Conservation (phyloP, 1,140 invertebrate genomes). For the Zophobas atratus region DNA sequence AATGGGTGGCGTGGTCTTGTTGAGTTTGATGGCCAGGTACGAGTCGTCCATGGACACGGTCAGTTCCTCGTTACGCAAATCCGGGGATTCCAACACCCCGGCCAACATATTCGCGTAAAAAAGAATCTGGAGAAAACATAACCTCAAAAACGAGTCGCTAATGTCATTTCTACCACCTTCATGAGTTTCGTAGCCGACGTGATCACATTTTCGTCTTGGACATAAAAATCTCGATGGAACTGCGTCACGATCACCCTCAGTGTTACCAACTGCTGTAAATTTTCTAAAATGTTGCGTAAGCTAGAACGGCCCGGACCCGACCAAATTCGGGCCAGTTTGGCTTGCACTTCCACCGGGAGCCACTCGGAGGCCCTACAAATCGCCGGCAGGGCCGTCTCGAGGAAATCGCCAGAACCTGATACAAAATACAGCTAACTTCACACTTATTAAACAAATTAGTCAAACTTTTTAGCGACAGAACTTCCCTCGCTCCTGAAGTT, state of each 20-base stretch:
- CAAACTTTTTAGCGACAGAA: too few species aligned
- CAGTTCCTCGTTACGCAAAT: constrained; percentile 71
- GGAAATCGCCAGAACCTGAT: constrained; percentile 81
- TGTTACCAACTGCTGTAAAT: constrained; percentile 91
- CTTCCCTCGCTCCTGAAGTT: too few species aligned
- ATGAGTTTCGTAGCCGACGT: constrained; percentile 87
- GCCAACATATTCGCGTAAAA: constrained; percentile 93
- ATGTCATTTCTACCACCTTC: constrained; percentile 72
- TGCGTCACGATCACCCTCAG: constrained; percentile 83
- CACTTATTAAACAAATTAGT: too few species aligned
- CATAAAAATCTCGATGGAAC: constrained; percentile 81
- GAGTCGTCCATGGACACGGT: constrained; percentile 61
- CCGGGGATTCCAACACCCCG: constrained; percentile 81
- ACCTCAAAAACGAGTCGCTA: constrained; percentile 8
- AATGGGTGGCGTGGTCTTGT: constrained; percentile 56
- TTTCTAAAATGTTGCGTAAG: constrained; percentile 82
- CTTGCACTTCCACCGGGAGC: constrained; percentile 84
- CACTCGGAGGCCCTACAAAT: constrained; percentile 85
- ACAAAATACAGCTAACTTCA: too few species aligned
- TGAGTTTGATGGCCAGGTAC: constrained; percentile 58
- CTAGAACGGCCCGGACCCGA: constrained; percentile 79
- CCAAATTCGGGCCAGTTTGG: constrained; percentile 85
- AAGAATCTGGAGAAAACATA: constrained; percentile 77
- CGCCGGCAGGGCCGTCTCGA: constrained; percentile 86
- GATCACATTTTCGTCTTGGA: constrained; percentile 89